These are phyloP conservation scores for Caradrina clavipalpis DNA, from an alignment of 2,888 invertebrate species.

Conservation along the genomic window DNA sequence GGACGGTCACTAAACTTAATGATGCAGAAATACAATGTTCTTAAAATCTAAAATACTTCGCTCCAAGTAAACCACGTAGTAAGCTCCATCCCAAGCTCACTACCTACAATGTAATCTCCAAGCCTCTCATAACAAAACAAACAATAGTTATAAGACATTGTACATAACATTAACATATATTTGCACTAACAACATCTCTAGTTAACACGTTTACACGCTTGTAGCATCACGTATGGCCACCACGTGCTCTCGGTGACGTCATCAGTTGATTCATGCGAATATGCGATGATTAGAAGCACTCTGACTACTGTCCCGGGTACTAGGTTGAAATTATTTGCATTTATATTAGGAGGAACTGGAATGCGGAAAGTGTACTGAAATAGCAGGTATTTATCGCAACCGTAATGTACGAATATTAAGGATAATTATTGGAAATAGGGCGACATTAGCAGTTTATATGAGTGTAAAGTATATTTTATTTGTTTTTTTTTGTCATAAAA, in stretches of 20 bases:
- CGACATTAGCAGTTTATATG: slow-evolving; percentile 6
- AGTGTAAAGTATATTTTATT: no score
- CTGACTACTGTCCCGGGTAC: slow-evolving; percentile 40
- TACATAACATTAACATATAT: slow-evolving; percentile 67
- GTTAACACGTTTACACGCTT: slow-evolving; percentile 64
- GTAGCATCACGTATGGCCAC: slow-evolving; percentile 63
- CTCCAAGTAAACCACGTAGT: not conserved
- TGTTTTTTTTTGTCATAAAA: no score
- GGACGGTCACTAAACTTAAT: no score
- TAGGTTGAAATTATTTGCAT: slow-evolving; percentile 49
- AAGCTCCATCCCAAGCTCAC: not conserved
- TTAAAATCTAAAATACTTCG: not conserved
- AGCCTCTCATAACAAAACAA: slow-evolving; percentile 57
- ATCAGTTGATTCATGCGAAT: slow-evolving; percentile 62
- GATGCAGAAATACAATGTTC: not conserved
- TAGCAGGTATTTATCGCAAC: slow-evolving; percentile 32
- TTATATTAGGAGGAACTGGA: slow-evolving; percentile 42
- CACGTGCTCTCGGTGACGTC: slow-evolving; percentile 72
- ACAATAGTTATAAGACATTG: slow-evolving; percentile 60
- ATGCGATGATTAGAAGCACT: slow-evolving; percentile 13
- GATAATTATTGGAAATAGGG: not conserved
- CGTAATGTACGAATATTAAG: not conserved
- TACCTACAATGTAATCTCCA: not conserved
- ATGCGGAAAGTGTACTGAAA: slow-evolving; percentile 58
- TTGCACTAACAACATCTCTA: slow-evolving; percentile 60